These are phyloP conservation scores for Muntiacus muntjak DNA, from an alignment of 2,113 vertebrate species.

Conservation along the genomic window DNA sequence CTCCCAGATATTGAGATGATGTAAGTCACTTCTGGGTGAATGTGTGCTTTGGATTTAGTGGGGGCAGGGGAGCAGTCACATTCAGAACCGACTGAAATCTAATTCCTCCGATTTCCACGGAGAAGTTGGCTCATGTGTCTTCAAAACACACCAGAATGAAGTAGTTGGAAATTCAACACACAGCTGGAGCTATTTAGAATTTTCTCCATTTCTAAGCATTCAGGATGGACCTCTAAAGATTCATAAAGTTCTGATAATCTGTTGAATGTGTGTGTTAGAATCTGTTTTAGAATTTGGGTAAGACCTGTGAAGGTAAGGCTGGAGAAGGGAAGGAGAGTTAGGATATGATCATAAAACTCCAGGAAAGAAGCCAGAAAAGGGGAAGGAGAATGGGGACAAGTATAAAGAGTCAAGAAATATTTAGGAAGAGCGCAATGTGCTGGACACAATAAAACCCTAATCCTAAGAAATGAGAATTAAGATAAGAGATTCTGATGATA, in stretches of 20 bases:
- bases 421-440: fast-evolving
- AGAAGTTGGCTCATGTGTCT: background rate
- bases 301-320: background rate
- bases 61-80: background rate
- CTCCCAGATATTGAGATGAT: background rate
- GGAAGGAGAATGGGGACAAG: background rate
- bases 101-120: background rate
- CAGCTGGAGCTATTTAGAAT: background rate
- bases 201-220: background rate
- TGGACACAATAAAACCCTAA: background rate
- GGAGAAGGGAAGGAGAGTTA: background rate
- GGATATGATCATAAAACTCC: background rate
- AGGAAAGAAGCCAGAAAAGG: background rate
- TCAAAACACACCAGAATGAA: background rate
- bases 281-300: background rate
- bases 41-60: background rate
- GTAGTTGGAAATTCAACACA: background rate
- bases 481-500: background rate
- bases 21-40: background rate
- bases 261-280: background rate
- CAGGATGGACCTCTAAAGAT: background rate
- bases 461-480: background rate
- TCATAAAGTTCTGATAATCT: background rate
- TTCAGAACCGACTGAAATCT: background rate
- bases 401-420: background rate